These are phyloP conservation scores for Aphelinus atriplicis DNA, from an alignment of 1,140 invertebrate species.

Conservation along the genomic window DNA sequence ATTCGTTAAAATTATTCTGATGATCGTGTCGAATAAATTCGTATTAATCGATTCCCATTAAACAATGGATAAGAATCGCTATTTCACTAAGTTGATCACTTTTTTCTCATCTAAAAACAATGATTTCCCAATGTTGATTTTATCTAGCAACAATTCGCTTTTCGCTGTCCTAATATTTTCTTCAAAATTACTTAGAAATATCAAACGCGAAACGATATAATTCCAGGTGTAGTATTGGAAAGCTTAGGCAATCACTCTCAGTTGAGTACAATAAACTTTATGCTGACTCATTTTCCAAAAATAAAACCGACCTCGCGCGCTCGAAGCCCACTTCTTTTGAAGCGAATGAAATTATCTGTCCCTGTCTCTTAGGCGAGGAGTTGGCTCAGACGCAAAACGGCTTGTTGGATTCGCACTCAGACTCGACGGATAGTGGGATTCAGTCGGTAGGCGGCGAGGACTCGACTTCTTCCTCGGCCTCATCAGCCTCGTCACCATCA, in stretches of 20 bases:
- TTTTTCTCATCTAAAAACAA: too few species aligned
- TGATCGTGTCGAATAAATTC: too few species aligned
- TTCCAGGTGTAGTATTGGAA: background rate
- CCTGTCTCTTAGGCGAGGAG: slow-evolving; percentile 53
- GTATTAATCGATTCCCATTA: too few species aligned
- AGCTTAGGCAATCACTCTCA: background rate
- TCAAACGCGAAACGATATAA: background rate
- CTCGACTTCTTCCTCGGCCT: slow-evolving; percentile 31
- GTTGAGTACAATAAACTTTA: slow-evolving; percentile 6
- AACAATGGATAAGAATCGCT: too few species aligned
- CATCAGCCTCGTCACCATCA: background rate
- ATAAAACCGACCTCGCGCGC: slow-evolving; percentile 14
- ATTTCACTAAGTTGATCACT: too few species aligned
- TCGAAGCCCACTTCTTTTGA: too few species aligned
- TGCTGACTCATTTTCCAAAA: slow-evolving; percentile 35
- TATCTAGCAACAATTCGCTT: too few species aligned
- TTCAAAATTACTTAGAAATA: too few species aligned
- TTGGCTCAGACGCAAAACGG: slow-evolving; percentile 54
- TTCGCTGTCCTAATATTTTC: too few species aligned
- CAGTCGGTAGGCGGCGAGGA: slow-evolving; percentile 64
- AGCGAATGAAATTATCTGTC: background rate
- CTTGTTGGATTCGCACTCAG: slow-evolving; percentile 61
- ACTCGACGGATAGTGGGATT: slow-evolving; percentile 65
- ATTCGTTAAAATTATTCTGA: too few species aligned
- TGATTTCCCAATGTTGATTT: too few species aligned